Percentiles rank a stretch among this genome's conserved stretches.
phyloP scores from a whole-genome alignment of 2,888 invertebrate genomes.

The Ophion costatus region DNA sequence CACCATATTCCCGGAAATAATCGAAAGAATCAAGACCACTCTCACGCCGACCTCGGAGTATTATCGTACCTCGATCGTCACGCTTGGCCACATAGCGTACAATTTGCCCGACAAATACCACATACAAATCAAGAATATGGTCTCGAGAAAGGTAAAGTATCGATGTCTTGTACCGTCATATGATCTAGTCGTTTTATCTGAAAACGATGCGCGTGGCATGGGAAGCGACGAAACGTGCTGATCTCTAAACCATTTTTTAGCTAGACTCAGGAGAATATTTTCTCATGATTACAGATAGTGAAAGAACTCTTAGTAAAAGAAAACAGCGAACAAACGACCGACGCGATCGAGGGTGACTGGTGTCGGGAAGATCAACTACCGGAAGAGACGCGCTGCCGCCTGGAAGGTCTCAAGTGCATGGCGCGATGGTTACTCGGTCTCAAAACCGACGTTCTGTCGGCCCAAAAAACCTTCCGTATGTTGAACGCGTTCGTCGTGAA shows the following conservation, averaged over 20 bases:
- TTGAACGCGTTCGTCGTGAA: slow-evolving; percentile 96
- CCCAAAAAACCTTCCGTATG: slow-evolving; percentile 97
- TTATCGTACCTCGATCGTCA: slow-evolving; percentile 97
- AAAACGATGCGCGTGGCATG: too few species aligned
- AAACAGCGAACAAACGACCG: slow-evolving; percentile 85
- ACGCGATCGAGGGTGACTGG: slow-evolving; percentile 88
- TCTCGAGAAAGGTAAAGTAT: slow-evolving; percentile 91
- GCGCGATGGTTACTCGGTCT: slow-evolving; percentile 97
- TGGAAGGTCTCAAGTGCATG: slow-evolving; percentile 98
- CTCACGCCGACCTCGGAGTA: slow-evolving; percentile 90
- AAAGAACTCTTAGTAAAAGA: slow-evolving; percentile 97
- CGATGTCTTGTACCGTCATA: background rate
- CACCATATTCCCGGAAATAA: slow-evolving; percentile 92
- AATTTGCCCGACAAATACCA: slow-evolving; percentile 96
- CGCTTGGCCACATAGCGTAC: slow-evolving; percentile 97
- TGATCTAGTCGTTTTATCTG: background rate
- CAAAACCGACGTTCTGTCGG: slow-evolving; percentile 93
- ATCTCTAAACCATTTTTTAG: too few species aligned
- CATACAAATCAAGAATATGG: slow-evolving; percentile 96
- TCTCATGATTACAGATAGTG: slow-evolving; percentile 88
- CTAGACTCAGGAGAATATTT: background rate
- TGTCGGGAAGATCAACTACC: slow-evolving; percentile 94
- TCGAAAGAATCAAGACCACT: slow-evolving; percentile 91
- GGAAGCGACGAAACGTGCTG: too few species aligned
- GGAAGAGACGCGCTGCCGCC: slow-evolving; percentile 95